phyloP scores from a whole-genome alignment of 2,797 vertebrate species.

The Chaetodon trifasciatus region DNA sequence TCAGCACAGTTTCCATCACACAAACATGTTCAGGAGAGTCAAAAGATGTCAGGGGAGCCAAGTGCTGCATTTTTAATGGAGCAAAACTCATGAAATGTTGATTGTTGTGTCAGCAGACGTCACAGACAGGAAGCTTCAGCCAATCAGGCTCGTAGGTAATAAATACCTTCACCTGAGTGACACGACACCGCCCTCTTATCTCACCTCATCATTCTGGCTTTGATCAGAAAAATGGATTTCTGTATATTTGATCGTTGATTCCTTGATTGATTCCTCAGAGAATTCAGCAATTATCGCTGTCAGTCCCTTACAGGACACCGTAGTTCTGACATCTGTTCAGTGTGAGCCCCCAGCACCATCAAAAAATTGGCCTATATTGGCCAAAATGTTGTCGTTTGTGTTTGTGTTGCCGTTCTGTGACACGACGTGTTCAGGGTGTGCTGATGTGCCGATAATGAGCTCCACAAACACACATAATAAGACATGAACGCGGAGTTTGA shows the following conservation, averaged over 20 bases:
- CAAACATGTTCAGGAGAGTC: neutral
- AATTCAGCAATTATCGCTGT: no score
- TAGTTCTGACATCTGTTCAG: no score
- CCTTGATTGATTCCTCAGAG: no score
- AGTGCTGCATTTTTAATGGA: constrained; percentile 30
- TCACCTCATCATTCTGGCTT: no score
- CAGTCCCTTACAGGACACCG: no score
- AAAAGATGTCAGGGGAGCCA: neutral
- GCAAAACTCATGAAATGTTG: constrained; percentile 41
- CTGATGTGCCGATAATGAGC: constrained; percentile 14
- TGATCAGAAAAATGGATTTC: neutral
- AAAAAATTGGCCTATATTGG: no score
- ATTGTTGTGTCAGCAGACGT: neutral
- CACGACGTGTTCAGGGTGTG: neutral
- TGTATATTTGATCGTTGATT: neutral
- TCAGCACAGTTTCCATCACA: neutral
- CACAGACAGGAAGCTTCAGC: neutral
- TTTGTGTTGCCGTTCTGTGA: neutral
- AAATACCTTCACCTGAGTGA: neutral
- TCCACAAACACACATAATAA: constrained; percentile 1
- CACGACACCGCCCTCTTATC: no score
- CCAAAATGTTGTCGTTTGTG: no score
- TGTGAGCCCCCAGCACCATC: no score
- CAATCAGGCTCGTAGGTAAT: no score
- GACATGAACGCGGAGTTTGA: neutral